Base-by-base conservation (phyloP, 2,888 invertebrate species). In the Eupithecia dodoneata region DNA sequence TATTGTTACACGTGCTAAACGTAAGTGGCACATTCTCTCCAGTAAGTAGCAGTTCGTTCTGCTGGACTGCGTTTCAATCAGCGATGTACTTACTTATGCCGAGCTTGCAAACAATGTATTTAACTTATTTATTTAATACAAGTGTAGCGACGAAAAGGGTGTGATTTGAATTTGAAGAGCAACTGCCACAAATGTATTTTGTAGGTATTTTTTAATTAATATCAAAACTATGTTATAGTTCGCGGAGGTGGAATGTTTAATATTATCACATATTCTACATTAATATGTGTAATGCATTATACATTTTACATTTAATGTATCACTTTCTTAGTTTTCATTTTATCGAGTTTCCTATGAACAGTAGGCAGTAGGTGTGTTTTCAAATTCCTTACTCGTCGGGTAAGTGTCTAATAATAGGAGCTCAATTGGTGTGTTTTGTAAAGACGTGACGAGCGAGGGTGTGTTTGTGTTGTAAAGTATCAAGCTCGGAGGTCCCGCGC, bases 1-100 rank as follows among this genome's bases (percentile, higher is more conserved):
- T 65, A 65, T 52, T 15, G 65, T 65, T 30, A 41, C 65, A 65
- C 65, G 41, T 65, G 5, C 18, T 65, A 65, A 65, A 65, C 41
- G 4, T 41, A 41, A 18, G 13, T 41, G 12, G 41, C 5, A 2
- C 41, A 30, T 41, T 30, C 65, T 52, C 6, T 65, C 2, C 4
- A 30, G 30, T 63, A 12, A n/a, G 41, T 65, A 41, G 12, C 18
- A 12, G 41, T 65, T 65, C 10, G n/a, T 55, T 55, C 9, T 55
- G 2, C 55, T 55, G n/a, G n/a, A 55, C 55, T 55, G 55, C 55
- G n/a, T 52, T 55, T 7, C n/a, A 55, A n/a, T 7, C 55, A 55
- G 55, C n/a, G 55, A n/a, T 5, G n/a, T 3, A 55, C n/a, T 55
- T n/a, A 55, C n/a, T n/a, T n/a, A 55, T 15, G 0, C 9, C 2